Conservation (phyloP, 2,113 vertebrate species). For the Rhagologus leucostigma region DNA sequence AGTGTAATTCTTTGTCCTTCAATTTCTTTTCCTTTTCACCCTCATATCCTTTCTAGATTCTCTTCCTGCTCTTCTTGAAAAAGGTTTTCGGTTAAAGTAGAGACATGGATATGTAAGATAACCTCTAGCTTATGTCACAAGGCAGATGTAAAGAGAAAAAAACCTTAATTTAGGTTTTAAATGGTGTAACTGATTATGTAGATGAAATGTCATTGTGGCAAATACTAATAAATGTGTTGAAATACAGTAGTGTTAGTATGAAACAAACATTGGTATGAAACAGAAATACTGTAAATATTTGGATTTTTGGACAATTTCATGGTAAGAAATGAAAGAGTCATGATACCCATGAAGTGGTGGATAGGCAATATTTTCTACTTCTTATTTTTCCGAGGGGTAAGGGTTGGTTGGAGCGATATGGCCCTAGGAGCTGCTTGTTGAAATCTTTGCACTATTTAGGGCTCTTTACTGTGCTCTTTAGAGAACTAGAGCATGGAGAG, state of each 20-base stretch:
- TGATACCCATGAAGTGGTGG: neutral
- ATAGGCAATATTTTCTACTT: neutral
- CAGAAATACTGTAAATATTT: neutral
- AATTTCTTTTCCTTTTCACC: neutral
- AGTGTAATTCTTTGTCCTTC: neutral
- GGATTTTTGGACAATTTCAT: neutral
- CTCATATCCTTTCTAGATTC: neutral
- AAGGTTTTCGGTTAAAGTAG: neutral
- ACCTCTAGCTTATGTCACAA: neutral
- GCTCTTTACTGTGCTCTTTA: neutral
- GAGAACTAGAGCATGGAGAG: neutral
- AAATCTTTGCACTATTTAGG: neutral
- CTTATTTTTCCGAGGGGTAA: neutral
- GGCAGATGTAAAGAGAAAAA: neutral
- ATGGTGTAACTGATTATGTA: neutral
- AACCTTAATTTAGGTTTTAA: neutral
- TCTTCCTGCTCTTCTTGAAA: neutral
- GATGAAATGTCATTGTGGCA: neutral
- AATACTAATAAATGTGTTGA: neutral
- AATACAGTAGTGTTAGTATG: neutral
- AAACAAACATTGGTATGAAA: neutral
- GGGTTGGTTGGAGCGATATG: accelerated
- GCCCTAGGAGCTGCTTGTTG: neutral
- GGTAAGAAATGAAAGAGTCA: neutral
- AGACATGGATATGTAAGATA: neutral